Percentiles rank a stretch among this genome's conserved stretches.
Evolutionary conservation across 2,888 invertebrate genomes (phyloP).

Genomic region (Phortica okadai): DNA sequence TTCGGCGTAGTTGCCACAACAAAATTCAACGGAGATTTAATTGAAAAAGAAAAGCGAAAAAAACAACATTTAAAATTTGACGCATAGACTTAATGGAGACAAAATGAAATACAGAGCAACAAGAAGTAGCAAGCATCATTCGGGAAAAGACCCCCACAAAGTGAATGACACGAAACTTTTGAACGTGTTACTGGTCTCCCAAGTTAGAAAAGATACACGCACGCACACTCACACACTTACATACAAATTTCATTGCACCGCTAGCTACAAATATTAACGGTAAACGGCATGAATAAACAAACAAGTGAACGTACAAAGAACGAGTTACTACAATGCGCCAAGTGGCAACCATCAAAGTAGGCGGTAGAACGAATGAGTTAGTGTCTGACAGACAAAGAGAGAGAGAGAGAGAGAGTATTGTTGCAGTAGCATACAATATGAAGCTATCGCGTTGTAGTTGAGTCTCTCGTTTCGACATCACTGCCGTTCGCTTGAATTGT

Average conservation of each 20-base stretch:
- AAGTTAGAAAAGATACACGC: constrained; percentile 49
- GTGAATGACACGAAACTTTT: constrained; percentile 31
- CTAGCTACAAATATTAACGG: constrained; percentile 58
- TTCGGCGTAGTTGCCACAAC: no score
- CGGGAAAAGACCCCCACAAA: constrained; percentile 45
- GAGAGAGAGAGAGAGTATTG: no score
- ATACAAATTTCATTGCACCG: constrained; percentile 7
- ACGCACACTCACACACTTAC: constrained; percentile 52
- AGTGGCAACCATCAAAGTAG: neutral
- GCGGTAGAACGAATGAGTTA: neutral
- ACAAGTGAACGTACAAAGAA: neutral
- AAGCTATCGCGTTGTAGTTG: no score
- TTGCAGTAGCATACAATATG: no score
- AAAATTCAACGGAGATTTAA: neutral
- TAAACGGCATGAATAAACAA: constrained; percentile 54
- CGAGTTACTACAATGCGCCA: neutral
- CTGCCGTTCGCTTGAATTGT: no score
- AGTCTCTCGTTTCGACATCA: no score
- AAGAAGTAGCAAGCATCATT: neutral
- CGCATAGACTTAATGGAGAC: constrained; percentile 2
- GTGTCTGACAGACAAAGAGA: neutral
- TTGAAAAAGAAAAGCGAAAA: neutral
- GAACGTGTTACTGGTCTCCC: constrained; percentile 57
- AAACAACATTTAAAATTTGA: neutral
- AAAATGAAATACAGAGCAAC: neutral